A percentile compares a stretch with the other conserved stretches of the same genome.
These are phyloP conservation scores for Cydia strobilella DNA, from an alignment of 1,140 invertebrate genomes.

Conservation along the genomic window DNA sequence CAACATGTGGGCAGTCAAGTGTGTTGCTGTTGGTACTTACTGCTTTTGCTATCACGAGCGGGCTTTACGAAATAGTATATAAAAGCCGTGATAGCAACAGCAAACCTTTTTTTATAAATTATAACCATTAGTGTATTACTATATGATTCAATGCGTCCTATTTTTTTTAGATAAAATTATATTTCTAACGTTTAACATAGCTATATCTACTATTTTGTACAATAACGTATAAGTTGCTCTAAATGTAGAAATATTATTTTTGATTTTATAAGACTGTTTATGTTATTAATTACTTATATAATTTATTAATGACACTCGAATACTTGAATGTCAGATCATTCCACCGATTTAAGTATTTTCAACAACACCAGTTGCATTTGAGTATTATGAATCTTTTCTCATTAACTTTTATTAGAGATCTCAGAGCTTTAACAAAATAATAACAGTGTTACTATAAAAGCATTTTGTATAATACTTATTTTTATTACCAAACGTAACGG, in stretches of 20 bases:
- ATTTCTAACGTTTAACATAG: constrained; percentile 48
- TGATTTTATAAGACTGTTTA: constrained; percentile 72
- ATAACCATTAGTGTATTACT: constrained; percentile 42
- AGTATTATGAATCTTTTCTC: constrained; percentile 55
- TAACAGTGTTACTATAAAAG: constrained; percentile 37
- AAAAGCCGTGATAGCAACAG: constrained; percentile 40
- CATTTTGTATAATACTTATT: constrained; percentile 32
- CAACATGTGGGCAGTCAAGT: constrained; percentile 26
- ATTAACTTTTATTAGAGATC: constrained; percentile 44
- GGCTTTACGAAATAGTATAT: constrained; percentile 28
- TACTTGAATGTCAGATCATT: constrained; percentile 65
- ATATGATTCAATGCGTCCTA: constrained; percentile 55
- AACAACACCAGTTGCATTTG: constrained; percentile 58
- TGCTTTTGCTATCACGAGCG: constrained; percentile 39
- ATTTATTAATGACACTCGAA: constrained; percentile 65
- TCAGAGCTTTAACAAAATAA: constrained; percentile 54
- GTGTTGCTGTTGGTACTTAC: constrained; percentile 37
- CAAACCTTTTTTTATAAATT: constrained; percentile 44
- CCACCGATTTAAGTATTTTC: constrained; percentile 70
- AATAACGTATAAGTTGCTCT: constrained; percentile 47
- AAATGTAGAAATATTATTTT: constrained; percentile 52
- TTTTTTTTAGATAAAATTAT: constrained; percentile 50
- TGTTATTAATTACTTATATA: constrained; percentile 53
- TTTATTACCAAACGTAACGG: constrained; percentile 7
- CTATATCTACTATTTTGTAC: constrained; percentile 46